phyloP scores from a whole-genome alignment of 2,113 vertebrate species.

The Zootoca vivipara region DNA sequence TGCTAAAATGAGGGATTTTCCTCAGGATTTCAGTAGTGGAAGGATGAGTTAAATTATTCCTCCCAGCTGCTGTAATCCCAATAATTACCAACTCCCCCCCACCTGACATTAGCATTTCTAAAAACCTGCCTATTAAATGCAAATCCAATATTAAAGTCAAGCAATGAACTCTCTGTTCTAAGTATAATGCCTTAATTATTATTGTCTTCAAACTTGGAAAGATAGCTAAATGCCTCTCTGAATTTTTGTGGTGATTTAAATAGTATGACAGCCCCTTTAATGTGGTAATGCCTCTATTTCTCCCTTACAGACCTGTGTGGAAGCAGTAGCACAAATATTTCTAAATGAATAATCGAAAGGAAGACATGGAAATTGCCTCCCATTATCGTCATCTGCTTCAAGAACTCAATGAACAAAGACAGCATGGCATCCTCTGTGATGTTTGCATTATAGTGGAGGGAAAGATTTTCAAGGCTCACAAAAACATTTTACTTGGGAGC shows the following conservation, averaged over 20 bases:
- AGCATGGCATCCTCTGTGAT: conserved; percentile 96
- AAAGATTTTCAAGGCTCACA: conserved; percentile 97
- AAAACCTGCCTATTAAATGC: not conserved
- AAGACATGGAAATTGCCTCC: conserved; percentile 99
- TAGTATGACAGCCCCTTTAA: not conserved
- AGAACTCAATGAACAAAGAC: conserved; percentile 95
- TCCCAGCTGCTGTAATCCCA: not conserved
- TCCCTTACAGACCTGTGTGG: conserved; percentile 78
- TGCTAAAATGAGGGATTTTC: not conserved
- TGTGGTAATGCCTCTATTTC: conserved; percentile 15
- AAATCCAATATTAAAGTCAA: too few relatives aligned
- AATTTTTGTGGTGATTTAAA: fast-evolving
- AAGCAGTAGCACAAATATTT: conserved; percentile 77
- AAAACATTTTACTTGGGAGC: conserved; percentile 95
- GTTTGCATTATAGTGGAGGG: conserved; percentile 96
- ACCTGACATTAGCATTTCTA: not conserved
- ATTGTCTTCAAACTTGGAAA: not conserved
- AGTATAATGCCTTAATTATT: not conserved
- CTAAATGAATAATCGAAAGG: conserved; percentile 96
- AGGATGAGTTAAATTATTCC: not conserved
- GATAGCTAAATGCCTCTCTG: not conserved
- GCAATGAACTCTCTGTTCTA: not conserved
- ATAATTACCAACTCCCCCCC: not conserved
- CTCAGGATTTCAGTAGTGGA: not conserved
- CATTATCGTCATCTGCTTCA: conserved; percentile 97